A percentile compares a stretch with the other conserved stretches of the same genome.
These are phyloP conservation scores for Ellobium chinense DNA, from an alignment of 2,888 invertebrate genomes.

Conservation along the genomic window DNA sequence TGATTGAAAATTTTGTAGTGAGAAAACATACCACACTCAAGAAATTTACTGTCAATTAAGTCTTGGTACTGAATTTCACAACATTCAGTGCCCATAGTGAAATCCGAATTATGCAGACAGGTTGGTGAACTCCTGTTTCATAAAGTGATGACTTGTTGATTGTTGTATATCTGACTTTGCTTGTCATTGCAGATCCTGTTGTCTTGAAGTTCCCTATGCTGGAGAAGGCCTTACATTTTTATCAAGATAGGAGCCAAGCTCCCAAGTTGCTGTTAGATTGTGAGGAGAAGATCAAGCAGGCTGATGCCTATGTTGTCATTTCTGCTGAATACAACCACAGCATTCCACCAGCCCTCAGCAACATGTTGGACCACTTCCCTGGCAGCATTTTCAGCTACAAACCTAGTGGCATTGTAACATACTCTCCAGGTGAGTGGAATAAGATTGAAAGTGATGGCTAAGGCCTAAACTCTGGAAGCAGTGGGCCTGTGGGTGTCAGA, in stretches of 20 bases:
- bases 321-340: conserved; percentile 78
- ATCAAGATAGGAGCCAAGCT: conserved; percentile 55
- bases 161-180: no score
- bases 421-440: conserved; percentile 72
- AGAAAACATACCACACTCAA: no score
- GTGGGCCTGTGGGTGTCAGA: no score
- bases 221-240: conserved; percentile 64
- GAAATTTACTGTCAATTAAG: no score
- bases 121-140: no score
- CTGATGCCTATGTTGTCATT: conserved; percentile 79
- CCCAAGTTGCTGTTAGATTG: conserved; percentile 58
- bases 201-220: conserved; percentile 73
- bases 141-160: no score
- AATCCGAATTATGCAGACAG: no score
- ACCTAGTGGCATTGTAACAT: conserved; percentile 73
- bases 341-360: conserved; percentile 80
- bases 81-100: no score
- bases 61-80: no score
- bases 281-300: conserved; percentile 61
- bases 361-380: conserved; percentile 80
- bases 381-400: conserved; percentile 76
- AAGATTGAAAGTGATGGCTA: no score
- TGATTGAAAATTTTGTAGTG: no score
- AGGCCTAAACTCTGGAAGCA: no score
- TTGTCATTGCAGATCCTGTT: conserved; percentile 75